Conservation (phyloP, 1,140 invertebrate species). For the Lethrus apterus region DNA sequence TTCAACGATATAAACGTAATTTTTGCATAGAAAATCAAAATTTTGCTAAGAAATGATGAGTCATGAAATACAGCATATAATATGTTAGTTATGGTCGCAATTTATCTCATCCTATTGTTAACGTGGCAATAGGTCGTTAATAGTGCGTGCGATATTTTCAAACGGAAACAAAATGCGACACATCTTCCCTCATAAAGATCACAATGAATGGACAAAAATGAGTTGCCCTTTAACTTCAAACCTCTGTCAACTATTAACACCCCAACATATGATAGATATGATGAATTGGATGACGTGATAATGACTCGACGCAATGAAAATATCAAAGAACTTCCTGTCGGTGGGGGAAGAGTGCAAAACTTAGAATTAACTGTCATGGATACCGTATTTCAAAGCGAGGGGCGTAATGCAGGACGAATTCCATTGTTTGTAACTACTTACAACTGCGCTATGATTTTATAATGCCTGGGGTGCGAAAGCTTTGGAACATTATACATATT, state of each 20-base stretch:
- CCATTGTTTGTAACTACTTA: conserved; percentile 36
- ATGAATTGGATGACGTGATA: conserved; percentile 33
- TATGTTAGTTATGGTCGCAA: no score
- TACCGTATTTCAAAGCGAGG: conserved; percentile 32
- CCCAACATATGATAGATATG: conserved; percentile 30
- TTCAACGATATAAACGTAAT: no score
- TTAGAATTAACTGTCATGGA: conserved; percentile 37
- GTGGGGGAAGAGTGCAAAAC: conserved; percentile 24
- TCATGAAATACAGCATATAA: no score
- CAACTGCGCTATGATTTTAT: conserved; percentile 29
- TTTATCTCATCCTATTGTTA: no score
- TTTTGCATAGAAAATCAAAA: no score
- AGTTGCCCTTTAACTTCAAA: conserved; percentile 16
- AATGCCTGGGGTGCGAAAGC: conserved; percentile 23
- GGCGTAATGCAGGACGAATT: conserved; percentile 27
- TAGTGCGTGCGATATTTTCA: no score
- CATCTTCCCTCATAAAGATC: conserved; percentile 8
- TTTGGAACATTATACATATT: conserved; percentile 25
- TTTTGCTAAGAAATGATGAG: no score
- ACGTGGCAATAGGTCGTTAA: no score
- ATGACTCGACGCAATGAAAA: conserved; percentile 31
- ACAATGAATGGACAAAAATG: conserved; percentile 19
- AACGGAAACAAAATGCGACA: no score
- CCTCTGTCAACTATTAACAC: conserved; percentile 30
- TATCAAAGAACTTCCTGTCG: conserved; percentile 27